Evolutionary conservation across 2,797 vertebrate genomes (phyloP).

Genomic region (Lagorchestes hirsutus): DNA sequence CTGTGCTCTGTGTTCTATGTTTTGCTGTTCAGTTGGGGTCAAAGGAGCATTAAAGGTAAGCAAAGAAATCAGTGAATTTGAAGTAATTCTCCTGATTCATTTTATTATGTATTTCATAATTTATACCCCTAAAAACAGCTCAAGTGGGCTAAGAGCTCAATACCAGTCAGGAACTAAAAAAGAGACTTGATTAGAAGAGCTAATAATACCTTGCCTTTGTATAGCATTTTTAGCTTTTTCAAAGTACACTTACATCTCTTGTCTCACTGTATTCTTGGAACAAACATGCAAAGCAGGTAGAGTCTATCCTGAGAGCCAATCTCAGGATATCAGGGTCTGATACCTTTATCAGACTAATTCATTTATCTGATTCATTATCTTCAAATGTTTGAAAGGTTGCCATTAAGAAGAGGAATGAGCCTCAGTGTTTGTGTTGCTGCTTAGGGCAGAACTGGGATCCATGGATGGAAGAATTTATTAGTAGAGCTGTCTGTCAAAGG

Average conservation of each 20-base stretch:
- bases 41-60: conserved; percentile 48
- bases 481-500: not conserved
- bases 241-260: conserved; percentile 34
- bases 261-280: conserved; percentile 15
- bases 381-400: not conserved
- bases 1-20: conserved; percentile 20
- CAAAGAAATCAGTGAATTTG: conserved; percentile 34
- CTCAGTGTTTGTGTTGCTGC: not conserved
- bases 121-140: conserved; percentile 1
- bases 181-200: conserved; percentile 1
- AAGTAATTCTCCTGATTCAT: conserved; percentile 50
- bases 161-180: not conserved
- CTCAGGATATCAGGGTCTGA: not conserved
- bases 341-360: too few species aligned
- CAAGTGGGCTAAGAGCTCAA: conserved; percentile 3
- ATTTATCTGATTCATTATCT: not conserved
- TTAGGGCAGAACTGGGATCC: not conserved
- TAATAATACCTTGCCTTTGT: not conserved
- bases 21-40: conserved; percentile 52
- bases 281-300: not conserved
- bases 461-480: not conserved
- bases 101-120: conserved; percentile 36
- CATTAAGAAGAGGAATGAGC: not conserved
- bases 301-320: not conserved
- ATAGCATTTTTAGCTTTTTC: conserved; percentile 21